Evolutionary conservation across 2,888 invertebrate genomes (phyloP).

Genomic region (Amphipyra berbera): DNA sequence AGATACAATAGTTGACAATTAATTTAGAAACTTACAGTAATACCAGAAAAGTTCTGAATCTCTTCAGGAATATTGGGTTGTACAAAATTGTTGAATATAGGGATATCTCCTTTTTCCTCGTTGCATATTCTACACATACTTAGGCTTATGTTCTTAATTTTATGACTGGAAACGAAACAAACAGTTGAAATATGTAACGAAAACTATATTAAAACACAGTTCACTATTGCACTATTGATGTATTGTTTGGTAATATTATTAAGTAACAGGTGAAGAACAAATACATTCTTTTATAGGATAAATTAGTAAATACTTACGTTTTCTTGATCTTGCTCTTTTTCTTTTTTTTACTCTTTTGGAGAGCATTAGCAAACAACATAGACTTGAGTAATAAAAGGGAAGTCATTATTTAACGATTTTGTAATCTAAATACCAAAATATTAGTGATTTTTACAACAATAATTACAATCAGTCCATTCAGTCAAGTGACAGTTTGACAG

Average conservation of each 20-base stretch:
- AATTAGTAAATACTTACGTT: slow-evolving; percentile 63
- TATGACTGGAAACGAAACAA: slow-evolving; percentile 59
- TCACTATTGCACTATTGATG: neutral
- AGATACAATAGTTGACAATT: neutral
- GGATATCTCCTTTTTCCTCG: slow-evolving; percentile 74
- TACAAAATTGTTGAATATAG: slow-evolving; percentile 78
- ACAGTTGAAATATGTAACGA: neutral
- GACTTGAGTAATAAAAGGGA: slow-evolving; percentile 81
- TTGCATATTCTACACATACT: slow-evolving; percentile 79
- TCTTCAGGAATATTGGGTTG: slow-evolving; percentile 80
- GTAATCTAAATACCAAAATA: neutral
- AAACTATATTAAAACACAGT: neutral
- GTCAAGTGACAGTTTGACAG: no score
- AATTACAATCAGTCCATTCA: no score
- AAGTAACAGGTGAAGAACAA: neutral
- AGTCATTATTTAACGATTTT: slow-evolving; percentile 66
- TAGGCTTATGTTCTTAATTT: slow-evolving; percentile 55
- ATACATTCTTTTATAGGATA: neutral
- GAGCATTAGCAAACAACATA: slow-evolving; percentile 78
- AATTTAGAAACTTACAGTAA: slow-evolving; percentile 72
- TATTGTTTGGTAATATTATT: neutral
- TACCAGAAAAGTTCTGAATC: slow-evolving; percentile 79
- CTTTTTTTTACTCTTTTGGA: slow-evolving; percentile 76
- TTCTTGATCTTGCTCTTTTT: slow-evolving; percentile 73
- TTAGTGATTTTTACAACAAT: neutral